Evolutionary conservation across 2,888 invertebrate species (phyloP), one percentile per base, ranked within the genome.

Genomic region (Drosophila meridiana): DNA sequence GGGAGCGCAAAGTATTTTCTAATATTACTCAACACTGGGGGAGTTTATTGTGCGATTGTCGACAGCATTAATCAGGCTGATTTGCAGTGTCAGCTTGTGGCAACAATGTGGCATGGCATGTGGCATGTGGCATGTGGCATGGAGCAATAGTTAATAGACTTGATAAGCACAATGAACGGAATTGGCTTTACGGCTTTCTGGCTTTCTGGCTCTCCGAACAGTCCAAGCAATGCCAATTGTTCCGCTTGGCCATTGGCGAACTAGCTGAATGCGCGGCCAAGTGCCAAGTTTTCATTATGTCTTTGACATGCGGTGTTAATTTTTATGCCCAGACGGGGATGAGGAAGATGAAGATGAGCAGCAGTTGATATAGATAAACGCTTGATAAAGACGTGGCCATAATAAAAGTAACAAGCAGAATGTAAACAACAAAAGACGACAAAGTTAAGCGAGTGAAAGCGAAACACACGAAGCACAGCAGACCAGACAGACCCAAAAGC

Each of bases 341-440:
- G 26, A 28, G 26, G 43, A 30, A 28, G 36, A n/a, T 5, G 69
- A 13, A 32, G 67, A 11, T 34, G 53, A n/a, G 36, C 36, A 48
- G 47, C 42, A 48, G 68, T 65, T 65, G 55, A 34, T 50, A 58
- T 53, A 60, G 62, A 69, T 73, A 64, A 77, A 74, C 45, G 71
- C 63, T 74, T 66, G 48, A 61, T 65, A 63, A 55, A 66, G 69
- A 59, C 56, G 58, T 48, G 58, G 55, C 43, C 48, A 45, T 72
- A 63, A 72, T 78, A 78, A 75, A 76, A 78, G 76, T 78, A 76
- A 78, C 78, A 72, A 76, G 76, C 67, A 34, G 48, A 75, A 78
- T 66, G 72, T 75, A 69, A 78, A 76, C 78, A 78, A 75, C 76
- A 76, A 78, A 70, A 78, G 68, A 62, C 78, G 75, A 78, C 65